Percentiles rank a stretch among this genome's conserved stretches.
phyloP scores from a whole-genome alignment of 2,113 vertebrate genomes.

The Lepus americanus region DNA sequence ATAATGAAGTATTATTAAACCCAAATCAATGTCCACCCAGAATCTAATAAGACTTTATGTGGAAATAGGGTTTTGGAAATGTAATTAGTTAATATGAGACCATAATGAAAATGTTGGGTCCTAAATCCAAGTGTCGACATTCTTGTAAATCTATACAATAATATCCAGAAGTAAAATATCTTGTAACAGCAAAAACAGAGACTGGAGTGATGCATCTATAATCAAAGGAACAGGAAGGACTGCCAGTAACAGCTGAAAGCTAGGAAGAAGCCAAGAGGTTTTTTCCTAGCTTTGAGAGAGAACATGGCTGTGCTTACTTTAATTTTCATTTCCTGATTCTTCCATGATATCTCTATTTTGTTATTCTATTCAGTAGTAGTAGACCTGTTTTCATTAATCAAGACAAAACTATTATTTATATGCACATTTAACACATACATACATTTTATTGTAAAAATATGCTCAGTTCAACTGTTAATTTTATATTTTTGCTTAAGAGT shows the following conservation, averaged over 20 bases:
- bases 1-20: accelerated
- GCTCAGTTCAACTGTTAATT: not conserved
- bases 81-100: not conserved
- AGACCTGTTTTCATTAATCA: not conserved
- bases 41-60: not conserved
- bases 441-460: not conserved
- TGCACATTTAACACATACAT: not conserved
- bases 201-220: accelerated
- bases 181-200: not conserved
- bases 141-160: not conserved
- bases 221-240: not conserved
- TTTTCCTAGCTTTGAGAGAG: not conserved
- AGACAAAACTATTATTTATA: not conserved
- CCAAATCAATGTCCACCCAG: not conserved
- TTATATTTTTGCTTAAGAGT: not conserved
- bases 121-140: not conserved
- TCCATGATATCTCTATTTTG: not conserved
- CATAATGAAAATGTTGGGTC: accelerated
- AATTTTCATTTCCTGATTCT: not conserved
- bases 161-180: not conserved
- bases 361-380: not conserved
- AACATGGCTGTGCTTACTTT: not conserved
- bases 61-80: not conserved
- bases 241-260: not conserved
- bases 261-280: not conserved